Conservation (phyloP, 2,888 invertebrate genomes). For the Tetramorium bicarinatum region DNA sequence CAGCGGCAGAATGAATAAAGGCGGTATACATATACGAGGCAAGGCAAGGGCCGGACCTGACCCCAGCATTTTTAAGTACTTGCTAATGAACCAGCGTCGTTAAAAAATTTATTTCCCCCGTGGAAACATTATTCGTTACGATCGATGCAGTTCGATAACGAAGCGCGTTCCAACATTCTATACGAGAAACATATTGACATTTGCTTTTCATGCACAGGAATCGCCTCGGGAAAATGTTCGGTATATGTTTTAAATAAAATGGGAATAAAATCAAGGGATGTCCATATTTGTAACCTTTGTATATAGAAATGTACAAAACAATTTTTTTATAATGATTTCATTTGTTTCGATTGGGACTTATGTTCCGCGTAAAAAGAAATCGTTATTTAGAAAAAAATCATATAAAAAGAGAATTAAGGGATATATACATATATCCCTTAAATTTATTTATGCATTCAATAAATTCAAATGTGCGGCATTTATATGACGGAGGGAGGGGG, state of each 20-base stretch:
- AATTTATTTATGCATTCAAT: neutral
- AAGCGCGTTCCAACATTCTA: neutral
- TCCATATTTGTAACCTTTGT: neutral
- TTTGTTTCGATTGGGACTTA: neutral
- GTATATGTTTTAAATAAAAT: constrained; percentile 16
- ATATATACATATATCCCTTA: neutral
- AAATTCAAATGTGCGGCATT: neutral
- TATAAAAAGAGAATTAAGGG: too few species aligned
- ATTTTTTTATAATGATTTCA: neutral
- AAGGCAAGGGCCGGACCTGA: constrained; percentile 23
- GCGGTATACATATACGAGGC: constrained; percentile 12
- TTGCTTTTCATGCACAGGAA: neutral
- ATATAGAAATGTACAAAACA: neutral
- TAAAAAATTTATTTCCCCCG: constrained; percentile 39
- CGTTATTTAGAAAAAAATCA: too few species aligned
- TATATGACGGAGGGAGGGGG: neutral
- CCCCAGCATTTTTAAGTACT: constrained; percentile 33
- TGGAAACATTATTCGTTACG: constrained; percentile 22
- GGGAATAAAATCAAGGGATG: neutral
- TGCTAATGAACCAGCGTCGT: constrained; percentile 40
- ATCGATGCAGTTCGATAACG: constrained; percentile 27
- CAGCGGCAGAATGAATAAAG: constrained; percentile 59
- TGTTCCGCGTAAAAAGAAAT: too few species aligned
- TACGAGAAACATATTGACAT: constrained; percentile 32
- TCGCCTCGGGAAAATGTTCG: constrained; percentile 14